Base-by-base conservation (phyloP, 2,113 vertebrate genomes). In the Crypturellus undulatus region DNA sequence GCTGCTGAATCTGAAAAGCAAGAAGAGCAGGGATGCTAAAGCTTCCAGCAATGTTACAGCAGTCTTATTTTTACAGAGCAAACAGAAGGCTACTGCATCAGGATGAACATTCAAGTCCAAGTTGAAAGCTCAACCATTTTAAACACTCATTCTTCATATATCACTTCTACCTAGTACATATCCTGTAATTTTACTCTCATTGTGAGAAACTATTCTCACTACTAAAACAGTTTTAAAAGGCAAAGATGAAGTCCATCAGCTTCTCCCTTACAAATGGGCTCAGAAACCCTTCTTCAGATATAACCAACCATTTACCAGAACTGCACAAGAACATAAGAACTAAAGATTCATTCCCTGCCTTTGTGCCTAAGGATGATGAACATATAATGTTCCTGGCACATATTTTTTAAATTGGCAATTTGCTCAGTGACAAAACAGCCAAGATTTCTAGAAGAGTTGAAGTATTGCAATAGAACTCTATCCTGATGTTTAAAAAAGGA, bases 1-100 rank as follows among this genome's bases (percentile, higher is more conserved):
- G 98, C 87, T 98, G 98, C 69, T 98, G 97, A 38, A 97, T 96
- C 97, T 97, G 79, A 54, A 93, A 96, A 85, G 79, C 64, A 92
- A 52, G 71, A 83, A 71, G 87, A 89, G 34, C 13, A 51, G 87
- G 64, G n/a, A 70, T 26, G 60, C 22, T 90, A 47, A 71, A 84
- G 87, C 40, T 84, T 71, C 64, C 72, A 93, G 62, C 64, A 71
- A 5, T 34, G 76, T 2, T 0, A 64, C 2, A 77, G 81, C 20
- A 89, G 64, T 59, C 32, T 83, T 73, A 62, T 21, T 87, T 92
- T 65, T 63, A 52, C 1, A 91, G 75, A 85, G 34, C 38, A 81
- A 94, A 90, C 18, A 72, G 58, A 88, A 92, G 34, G 25, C 65
- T 81, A 34, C n/a, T 3, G 58, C 6, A 64, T 12, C 79, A 65